phyloP scores from a whole-genome alignment of 2,797 vertebrate genomes.

The Morus bassanus region DNA sequence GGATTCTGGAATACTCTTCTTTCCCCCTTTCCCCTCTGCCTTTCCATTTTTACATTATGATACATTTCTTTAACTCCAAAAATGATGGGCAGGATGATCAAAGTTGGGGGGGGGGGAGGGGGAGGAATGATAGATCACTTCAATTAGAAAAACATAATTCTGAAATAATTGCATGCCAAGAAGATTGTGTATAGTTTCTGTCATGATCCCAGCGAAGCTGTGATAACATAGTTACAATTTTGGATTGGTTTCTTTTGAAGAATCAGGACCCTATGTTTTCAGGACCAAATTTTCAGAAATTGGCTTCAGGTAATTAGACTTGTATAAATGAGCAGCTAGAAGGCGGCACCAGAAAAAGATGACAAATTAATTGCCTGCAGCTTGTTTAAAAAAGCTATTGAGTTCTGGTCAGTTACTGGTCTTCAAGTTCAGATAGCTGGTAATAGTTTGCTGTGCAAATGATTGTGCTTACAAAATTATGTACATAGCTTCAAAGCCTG shows the following conservation, averaged over 20 bases:
- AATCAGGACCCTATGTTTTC: constrained; percentile 26
- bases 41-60: neutral
- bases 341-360: neutral
- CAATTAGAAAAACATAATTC: constrained; percentile 35
- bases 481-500: constrained; percentile 46
- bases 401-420: constrained; percentile 53
- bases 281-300: constrained; percentile 51
- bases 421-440: constrained; percentile 59
- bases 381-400: constrained; percentile 30
- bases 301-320: constrained; percentile 53
- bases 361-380: constrained; percentile 60
- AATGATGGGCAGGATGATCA: neutral
- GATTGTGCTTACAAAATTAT: constrained; percentile 9
- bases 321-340: constrained; percentile 46
- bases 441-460: constrained; percentile 67
- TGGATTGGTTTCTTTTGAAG: constrained; percentile 53
- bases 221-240: constrained; percentile 37
- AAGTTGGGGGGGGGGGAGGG: neutral
- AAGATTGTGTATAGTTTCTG: neutral
- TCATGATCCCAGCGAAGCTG: constrained; percentile 24
- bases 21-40: neutral
- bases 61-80: neutral
- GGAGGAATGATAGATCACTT: neutral
- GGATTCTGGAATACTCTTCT: neutral
- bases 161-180: constrained; percentile 24